Base-by-base conservation (phyloP, 2,888 invertebrate species). In the Abrostola tripartita region DNA sequence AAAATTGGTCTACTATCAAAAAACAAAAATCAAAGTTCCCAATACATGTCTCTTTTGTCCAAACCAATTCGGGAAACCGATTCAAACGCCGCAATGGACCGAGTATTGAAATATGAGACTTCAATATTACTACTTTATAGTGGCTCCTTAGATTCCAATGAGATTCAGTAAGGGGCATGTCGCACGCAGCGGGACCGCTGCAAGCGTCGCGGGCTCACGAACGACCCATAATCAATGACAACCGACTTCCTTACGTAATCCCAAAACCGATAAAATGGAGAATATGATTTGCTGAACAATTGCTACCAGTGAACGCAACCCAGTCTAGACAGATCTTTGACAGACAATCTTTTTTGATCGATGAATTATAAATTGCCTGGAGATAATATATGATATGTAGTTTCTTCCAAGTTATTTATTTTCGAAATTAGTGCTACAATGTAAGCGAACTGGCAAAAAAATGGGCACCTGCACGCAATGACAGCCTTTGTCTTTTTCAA, bases 151-250 rank as follows among this genome's bases (percentile, higher is more conserved):
- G 68, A 67, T 67, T 71, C 66, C 65, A 79, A 71, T 76, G 78
- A 76, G 76, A 73, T 78, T 64, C 76, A 73, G 69, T 71, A 68
- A 72, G 76, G 75, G 78, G 78, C 83, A 76, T 76, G 83, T 79
- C 74, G 79, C 81, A 82, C 80, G 79, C 84, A 83, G 81, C 81
- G 74, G 79, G 81, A 67, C 64, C 76, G 79, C 85, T 81, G 69
- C 71, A 61, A 81, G 79, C 82, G 67, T 55, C 78, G 75, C 71
- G 60, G 68, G 74, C 78, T 81, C 85, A 83, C 83, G 85, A 86
- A 82, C 81, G 81, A 81, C 79, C 85, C 81, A 84, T 83, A 85
- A 87, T 85, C 86, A 83, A 76, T 83, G 87, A 87, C 87, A 87
- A 81, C 77, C 78, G 56, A 81, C 82, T 79, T 80, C 79, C 78